phyloP scores from a whole-genome alignment of 2,888 invertebrate species.

The Ceramica pisi region DNA sequence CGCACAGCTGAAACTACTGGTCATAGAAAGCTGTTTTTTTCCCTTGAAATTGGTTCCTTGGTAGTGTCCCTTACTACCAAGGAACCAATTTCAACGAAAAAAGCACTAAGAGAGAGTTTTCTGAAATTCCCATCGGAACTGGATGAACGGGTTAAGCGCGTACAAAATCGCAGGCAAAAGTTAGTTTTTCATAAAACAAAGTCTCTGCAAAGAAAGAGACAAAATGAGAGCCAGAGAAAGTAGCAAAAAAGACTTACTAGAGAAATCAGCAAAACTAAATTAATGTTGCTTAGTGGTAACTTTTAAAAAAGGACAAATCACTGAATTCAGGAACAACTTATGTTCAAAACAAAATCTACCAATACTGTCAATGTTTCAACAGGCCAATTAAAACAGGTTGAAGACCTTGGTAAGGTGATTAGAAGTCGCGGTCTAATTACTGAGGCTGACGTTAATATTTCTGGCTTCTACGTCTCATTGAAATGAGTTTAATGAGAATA shows the following conservation, averaged over 20 bases:
- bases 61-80: too few species aligned
- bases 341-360: not conserved
- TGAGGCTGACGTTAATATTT: constrained; percentile 38
- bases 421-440: constrained; percentile 51
- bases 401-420: constrained; percentile 32
- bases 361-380: not conserved
- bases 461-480: constrained; percentile 35
- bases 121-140: too few species aligned
- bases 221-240: not conserved
- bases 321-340: not conserved
- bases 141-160: too few species aligned
- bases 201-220: not conserved
- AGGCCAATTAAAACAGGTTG: constrained; percentile 11
- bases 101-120: too few species aligned
- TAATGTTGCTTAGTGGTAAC: not conserved
- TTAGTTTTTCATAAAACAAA: not conserved
- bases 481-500: constrained; percentile 33
- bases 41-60: too few species aligned
- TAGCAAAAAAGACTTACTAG: not conserved
- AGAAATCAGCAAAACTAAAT: not conserved
- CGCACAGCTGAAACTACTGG: too few species aligned
- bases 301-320: not conserved
- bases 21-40: too few species aligned
- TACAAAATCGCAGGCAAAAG: too few species aligned
- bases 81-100: too few species aligned